A percentile compares a stretch with the other conserved stretches of the same genome.
Conservation (phyloP, 2,797 vertebrate species). For the Anguilla marmorata region DNA sequence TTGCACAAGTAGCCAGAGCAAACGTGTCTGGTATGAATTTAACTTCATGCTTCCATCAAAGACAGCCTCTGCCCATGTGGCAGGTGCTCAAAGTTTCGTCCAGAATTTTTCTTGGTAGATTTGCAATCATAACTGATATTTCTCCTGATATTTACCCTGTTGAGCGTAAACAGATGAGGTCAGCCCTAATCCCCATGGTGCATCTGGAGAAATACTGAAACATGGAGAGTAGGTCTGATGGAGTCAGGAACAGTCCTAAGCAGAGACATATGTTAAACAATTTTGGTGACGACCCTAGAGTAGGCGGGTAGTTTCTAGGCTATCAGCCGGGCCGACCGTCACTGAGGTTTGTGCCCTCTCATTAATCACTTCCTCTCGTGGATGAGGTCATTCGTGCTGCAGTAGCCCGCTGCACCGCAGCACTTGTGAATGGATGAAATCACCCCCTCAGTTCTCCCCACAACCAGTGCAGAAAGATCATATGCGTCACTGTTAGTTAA, state of each 20-base stretch:
- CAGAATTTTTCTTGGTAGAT: not conserved
- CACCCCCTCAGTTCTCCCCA: conserved; percentile 13
- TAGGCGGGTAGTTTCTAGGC: conserved; percentile 58
- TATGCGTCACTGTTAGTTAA: not conserved
- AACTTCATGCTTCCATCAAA: not conserved
- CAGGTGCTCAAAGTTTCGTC: not conserved
- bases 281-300: conserved; percentile 59
- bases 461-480: not conserved
- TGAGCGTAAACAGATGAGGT: conserved; percentile 1
- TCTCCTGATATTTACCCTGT: not conserved
- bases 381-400: conserved; percentile 64
- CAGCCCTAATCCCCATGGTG: not conserved
- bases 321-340: conserved; percentile 63
- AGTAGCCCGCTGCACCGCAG: conserved; percentile 51
- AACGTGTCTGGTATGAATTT: conserved; percentile 24
- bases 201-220: conserved; percentile 15
- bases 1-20: not conserved
- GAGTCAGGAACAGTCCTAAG: conserved; percentile 43
- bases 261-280: conserved; percentile 73
- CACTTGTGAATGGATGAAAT: conserved; percentile 55
- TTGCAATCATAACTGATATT: not conserved
- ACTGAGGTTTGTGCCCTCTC: conserved; percentile 67
- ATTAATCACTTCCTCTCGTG: conserved; percentile 74
- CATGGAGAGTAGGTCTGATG: conserved; percentile 36
- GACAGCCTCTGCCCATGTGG: not conserved